Percentiles rank a stretch among this genome's conserved stretches.
Conservation (phyloP, 2,113 vertebrate genomes). For the Vicugna pacos region DNA sequence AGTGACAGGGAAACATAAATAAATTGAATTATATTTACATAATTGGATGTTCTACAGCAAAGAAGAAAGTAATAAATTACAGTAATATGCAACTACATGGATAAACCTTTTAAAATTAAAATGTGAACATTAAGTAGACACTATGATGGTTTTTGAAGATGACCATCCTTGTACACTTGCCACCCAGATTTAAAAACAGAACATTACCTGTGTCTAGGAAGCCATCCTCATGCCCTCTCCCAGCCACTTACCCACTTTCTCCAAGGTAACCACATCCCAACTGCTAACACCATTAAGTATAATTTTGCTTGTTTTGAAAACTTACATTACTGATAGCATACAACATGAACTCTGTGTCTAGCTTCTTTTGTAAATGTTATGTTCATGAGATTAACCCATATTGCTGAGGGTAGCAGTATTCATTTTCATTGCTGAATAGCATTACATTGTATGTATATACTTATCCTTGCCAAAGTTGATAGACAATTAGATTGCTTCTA, state of each 20-base stretch:
- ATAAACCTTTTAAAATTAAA: background rate
- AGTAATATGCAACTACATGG: background rate
- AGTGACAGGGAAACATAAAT: background rate
- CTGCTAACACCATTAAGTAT: background rate
- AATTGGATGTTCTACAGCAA: background rate
- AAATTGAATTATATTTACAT: conserved; percentile 4
- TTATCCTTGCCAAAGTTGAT: background rate
- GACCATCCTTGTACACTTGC: background rate
- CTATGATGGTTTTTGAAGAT: background rate
- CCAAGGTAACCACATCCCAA: background rate
- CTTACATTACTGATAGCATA: background rate
- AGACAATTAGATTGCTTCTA: background rate
- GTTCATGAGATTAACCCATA: background rate
- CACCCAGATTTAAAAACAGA: background rate
- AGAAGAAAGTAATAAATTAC: background rate
- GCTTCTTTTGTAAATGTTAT: background rate
- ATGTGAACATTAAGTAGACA: background rate
- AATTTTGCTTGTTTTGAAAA: background rate
- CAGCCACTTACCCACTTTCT: background rate
- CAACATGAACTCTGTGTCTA: background rate
- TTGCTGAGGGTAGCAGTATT: background rate
- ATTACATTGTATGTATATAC: background rate
- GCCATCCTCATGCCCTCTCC: background rate
- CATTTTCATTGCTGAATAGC: background rate
- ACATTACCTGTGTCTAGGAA: background rate